Base-by-base conservation (phyloP, 2,113 vertebrate species). In the Melanerpes formicivorus region DNA sequence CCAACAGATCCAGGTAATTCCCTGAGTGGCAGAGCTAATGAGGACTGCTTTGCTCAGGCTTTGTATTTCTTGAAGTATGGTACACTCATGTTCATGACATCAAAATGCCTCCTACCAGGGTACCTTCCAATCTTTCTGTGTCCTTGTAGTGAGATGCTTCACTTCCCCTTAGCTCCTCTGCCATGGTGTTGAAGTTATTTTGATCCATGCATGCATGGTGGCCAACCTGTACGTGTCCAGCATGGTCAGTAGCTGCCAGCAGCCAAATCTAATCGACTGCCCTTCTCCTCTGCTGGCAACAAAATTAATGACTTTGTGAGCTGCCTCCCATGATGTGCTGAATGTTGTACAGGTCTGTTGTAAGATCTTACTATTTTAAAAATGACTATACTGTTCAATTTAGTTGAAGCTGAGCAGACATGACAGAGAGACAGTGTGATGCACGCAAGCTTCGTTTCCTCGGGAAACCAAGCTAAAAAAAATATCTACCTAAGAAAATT, bases 381-480 rank as follows among this genome's bases (percentile, higher is more conserved):
- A 91, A 78, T 37, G 14, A 63, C 60, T 87, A 6, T 0, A 1
- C 56, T 64, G n/a, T 74, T 93, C 85, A 91, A 16, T 83, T 80
- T 63, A 16, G 60, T 87, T 95, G 90, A 95, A 93, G 85, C 69
- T 95, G 90, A 96, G 48, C 76, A 91, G 93, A 95, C 69, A 52
- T 95, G 94, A 94, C 93, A 95, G 82, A 84, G 82, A 87, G 80
- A 77, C 3, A 14, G 72, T 48, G 62, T 87, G 88, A 78, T 94
- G 93, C 95, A 96, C 37, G 80, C 95, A 96, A 95, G 69, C 88
- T 96, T 85, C 65, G 83, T 95, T 95, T 94, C 93, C 91, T 95
- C 92, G 91, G 72, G 58, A 94, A 94, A 76, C 56, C 80, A 80
- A 67, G 82, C 60, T 93, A 59, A 86, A 90, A 87, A 18, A 44